These are phyloP conservation scores for Thamnophis sirtalis DNA, from an alignment of 2,113 vertebrate genomes.

Conservation along the genomic window DNA sequence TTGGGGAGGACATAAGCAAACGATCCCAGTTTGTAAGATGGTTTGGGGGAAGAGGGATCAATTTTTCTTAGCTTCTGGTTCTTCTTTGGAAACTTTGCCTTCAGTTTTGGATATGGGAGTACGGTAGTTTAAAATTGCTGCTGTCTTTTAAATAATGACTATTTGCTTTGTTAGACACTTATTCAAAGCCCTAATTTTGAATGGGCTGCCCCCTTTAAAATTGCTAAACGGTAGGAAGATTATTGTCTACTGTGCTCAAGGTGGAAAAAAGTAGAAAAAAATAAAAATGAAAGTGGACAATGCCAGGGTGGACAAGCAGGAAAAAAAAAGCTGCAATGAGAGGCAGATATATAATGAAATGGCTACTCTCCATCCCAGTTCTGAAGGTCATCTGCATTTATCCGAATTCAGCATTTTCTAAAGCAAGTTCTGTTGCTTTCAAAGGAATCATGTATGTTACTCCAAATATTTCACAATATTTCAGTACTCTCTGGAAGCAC, in stretches of 20 bases:
- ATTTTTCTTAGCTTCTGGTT: not conserved
- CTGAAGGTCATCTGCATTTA: not conserved
- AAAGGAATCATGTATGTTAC: not conserved
- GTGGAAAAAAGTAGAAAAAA: not conserved
- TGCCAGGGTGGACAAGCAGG: not conserved
- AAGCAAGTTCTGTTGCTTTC: not conserved
- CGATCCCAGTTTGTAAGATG: not conserved
- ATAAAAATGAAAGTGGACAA: not conserved
- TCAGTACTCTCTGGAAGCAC: not conserved
- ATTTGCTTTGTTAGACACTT: not conserved
- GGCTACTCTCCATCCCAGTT: not conserved
- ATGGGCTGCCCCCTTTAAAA: not conserved
- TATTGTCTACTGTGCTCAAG: not conserved
- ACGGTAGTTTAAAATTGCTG: not conserved
- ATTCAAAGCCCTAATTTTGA: not conserved
- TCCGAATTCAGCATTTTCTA: not conserved
- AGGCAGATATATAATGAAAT: not conserved
- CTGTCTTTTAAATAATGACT: not conserved
- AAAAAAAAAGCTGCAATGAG: not conserved
- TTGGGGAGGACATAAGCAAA: not conserved
- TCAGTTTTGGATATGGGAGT: not conserved
- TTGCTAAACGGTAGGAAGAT: not conserved
- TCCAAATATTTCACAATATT: not conserved
- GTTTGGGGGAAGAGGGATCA: not conserved
- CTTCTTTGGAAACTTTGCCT: not conserved